phyloP scores from a whole-genome alignment of 2,113 vertebrate genomes.

The Pycnonotus jocosus region DNA sequence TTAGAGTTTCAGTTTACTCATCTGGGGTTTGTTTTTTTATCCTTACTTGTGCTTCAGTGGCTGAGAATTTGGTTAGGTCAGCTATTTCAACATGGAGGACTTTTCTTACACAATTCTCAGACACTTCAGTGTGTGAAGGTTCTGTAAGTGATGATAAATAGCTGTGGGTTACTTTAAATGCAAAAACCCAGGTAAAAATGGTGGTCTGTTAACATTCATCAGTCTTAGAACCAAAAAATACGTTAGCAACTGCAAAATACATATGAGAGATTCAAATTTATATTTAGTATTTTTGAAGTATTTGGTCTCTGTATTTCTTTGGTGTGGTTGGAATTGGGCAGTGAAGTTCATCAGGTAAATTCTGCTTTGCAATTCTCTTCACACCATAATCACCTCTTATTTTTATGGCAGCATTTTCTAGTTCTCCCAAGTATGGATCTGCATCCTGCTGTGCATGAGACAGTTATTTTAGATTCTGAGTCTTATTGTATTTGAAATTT shows the following conservation, averaged over 20 bases:
- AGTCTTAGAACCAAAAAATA: background rate
- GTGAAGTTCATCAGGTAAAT: background rate
- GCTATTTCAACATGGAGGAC: background rate
- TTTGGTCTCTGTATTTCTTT: background rate
- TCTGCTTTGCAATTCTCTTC: background rate
- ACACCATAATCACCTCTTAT: background rate
- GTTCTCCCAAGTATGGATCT: background rate
- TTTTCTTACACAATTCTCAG: background rate
- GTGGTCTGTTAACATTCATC: background rate
- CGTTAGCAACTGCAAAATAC: background rate
- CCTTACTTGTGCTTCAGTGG: background rate
- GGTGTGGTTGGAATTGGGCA: background rate
- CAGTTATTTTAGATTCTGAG: background rate
- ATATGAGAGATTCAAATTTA: background rate
- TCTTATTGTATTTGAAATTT: background rate
- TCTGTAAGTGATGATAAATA: background rate
- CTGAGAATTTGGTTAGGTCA: background rate
- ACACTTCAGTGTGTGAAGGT: background rate
- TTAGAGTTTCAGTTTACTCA: background rate
- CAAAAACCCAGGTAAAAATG: background rate
- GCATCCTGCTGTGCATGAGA: background rate
- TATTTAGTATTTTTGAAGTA: background rate
- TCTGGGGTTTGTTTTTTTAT: background rate
- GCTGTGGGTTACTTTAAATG: background rate
- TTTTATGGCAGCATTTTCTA: background rate